A percentile compares a stretch with the other conserved stretches of the same genome.
Evolutionary conservation across 2,797 vertebrate species (phyloP).

Genomic region (Carcharodon carcharias): DNA sequence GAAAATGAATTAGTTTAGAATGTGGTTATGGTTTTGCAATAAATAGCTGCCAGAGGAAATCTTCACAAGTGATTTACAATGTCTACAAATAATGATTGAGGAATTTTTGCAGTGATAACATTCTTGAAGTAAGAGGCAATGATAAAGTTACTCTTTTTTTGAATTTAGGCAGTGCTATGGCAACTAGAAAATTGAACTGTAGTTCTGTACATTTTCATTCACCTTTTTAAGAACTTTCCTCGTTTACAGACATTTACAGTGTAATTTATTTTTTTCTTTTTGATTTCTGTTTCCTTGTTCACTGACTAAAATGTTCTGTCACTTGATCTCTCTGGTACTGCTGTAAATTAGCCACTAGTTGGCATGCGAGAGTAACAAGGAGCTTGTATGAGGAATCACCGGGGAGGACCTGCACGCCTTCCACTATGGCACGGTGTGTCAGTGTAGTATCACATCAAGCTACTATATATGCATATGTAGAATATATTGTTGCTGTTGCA

Average conservation of each 20-base stretch:
- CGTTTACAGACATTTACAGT: neutral
- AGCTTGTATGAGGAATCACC: conserved; percentile 1
- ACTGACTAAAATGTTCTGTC: neutral
- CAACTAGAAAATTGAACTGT: neutral
- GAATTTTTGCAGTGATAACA: conserved; percentile 4
- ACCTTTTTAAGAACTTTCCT: neutral
- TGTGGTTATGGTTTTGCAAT: neutral
- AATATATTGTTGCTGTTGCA: neutral
- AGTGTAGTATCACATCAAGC: neutral
- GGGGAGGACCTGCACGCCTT: neutral
- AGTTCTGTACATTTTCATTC: neutral
- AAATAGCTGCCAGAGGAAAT: neutral
- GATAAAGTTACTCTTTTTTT: neutral
- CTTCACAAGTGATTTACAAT: conserved; percentile 25
- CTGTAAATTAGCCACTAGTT: neutral
- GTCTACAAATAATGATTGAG: conserved; percentile 16
- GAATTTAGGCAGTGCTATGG: neutral
- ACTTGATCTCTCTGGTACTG: neutral
- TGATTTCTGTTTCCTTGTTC: neutral
- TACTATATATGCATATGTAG: neutral
- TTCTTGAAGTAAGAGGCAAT: conserved; percentile 21
- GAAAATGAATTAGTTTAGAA: conserved; percentile 16
- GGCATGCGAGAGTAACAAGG: neutral
- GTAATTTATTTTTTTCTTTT: neutral
- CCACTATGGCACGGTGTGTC: neutral